Percentiles rank a stretch among this genome's conserved stretches.
phyloP scores from a whole-genome alignment of 2,797 vertebrate genomes.

The Accipiter fasciatus region DNA sequence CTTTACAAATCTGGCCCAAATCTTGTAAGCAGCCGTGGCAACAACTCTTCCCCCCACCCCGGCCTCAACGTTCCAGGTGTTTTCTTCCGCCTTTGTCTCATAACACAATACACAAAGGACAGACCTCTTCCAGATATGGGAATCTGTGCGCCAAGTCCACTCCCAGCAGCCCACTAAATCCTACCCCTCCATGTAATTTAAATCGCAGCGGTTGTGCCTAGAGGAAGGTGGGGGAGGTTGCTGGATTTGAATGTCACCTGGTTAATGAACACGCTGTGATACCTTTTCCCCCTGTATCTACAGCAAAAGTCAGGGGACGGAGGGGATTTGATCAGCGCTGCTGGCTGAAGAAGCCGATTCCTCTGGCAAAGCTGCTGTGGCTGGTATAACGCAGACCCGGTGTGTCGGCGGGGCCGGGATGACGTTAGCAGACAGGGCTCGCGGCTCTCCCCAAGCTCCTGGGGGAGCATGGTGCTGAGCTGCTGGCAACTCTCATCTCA shows the following conservation, averaged over 20 bases:
- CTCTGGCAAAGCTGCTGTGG: not conserved
- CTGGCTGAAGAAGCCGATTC: not conserved
- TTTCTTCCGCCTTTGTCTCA: slow-evolving; percentile 36
- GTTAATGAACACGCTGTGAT: not conserved
- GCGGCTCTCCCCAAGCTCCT: not conserved
- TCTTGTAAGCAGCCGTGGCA: not conserved
- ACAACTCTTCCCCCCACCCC: not conserved
- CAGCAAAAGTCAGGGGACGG: not conserved
- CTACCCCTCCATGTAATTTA: not conserved
- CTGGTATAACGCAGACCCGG: not conserved
- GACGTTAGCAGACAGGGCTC: not conserved
- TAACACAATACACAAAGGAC: slow-evolving; percentile 42
- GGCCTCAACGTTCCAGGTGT: slow-evolving; percentile 48
- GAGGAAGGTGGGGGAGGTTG: not conserved
- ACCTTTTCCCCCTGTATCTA: not conserved
- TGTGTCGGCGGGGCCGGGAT: not conserved
- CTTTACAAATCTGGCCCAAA: not conserved
- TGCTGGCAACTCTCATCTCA: not conserved
- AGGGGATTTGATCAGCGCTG: not conserved
- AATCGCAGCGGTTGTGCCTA: not conserved
- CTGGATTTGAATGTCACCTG: not conserved
- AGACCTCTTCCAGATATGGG: slow-evolving; percentile 20
- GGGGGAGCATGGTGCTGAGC: not conserved
- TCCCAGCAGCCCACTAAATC: slow-evolving; percentile 60
- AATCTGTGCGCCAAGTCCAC: not conserved